These are phyloP conservation scores for Verasper variegatus DNA, from an alignment of 2,113 vertebrate species.

Conservation along the genomic window DNA sequence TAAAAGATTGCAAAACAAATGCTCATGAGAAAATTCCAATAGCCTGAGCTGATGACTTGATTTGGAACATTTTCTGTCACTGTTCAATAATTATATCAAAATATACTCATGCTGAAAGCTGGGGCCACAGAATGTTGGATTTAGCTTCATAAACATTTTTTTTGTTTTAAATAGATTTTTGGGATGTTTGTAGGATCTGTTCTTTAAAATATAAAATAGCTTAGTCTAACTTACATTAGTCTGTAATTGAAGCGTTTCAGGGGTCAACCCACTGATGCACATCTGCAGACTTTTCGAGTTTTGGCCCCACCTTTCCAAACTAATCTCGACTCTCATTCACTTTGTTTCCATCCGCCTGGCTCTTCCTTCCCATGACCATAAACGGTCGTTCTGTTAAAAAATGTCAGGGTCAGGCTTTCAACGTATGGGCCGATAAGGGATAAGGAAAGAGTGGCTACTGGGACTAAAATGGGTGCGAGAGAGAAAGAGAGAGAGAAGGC, in stretches of 20 bases:
- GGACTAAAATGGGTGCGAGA: constrained; percentile 41
- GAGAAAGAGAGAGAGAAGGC: constrained; percentile 29
- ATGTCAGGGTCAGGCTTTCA: constrained; percentile 65
- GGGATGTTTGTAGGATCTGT: too few relatives aligned
- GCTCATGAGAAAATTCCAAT: neutral
- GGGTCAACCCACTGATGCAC: too few relatives aligned
- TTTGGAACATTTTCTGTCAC: neutral
- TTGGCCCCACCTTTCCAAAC: constrained; percentile 14
- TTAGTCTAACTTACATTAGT: too few relatives aligned
- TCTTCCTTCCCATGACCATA: constrained; percentile 72
- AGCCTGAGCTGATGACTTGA: neutral
- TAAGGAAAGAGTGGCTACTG: constrained; percentile 30
- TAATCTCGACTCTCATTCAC: constrained; percentile 30
- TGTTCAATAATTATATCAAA: neutral
- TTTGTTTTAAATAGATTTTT: neutral
- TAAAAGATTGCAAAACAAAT: neutral
- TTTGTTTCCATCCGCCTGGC: constrained; percentile 28
- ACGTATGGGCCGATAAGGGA: constrained; percentile 55
- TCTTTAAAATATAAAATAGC: too few relatives aligned
- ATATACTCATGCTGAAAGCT: too few relatives aligned
- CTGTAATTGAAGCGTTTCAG: neutral
- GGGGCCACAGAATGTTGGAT: neutral
- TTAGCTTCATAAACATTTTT: neutral
- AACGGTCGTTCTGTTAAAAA: constrained; percentile 55
- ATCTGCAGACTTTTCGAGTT: neutral